Evolutionary conservation across 2,113 vertebrate species (phyloP).

Genomic region (Haemorhous mexicanus): DNA sequence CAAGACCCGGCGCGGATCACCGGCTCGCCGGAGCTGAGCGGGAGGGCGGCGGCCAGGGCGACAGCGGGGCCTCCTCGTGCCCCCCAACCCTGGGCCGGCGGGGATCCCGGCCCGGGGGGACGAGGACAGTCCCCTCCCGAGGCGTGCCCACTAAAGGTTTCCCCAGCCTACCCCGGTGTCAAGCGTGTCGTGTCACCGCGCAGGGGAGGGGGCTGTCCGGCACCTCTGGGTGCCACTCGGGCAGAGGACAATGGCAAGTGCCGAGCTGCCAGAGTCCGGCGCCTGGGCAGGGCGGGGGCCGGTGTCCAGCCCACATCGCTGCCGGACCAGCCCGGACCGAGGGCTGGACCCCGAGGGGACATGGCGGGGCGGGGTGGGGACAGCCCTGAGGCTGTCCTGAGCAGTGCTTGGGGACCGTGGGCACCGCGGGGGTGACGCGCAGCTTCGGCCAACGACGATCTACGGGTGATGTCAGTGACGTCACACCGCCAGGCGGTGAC

Average conservation of each 20-base stretch:
- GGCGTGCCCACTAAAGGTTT: neutral
- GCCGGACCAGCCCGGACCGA: rapidly evolving
- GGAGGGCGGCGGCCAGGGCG: neutral
- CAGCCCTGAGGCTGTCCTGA: neutral
- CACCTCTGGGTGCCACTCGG: neutral
- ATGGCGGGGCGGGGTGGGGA: rapidly evolving
- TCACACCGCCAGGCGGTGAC: rapidly evolving
- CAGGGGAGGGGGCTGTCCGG: rapidly evolving
- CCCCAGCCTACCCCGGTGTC: neutral
- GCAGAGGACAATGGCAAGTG: rapidly evolving
- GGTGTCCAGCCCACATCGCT: rapidly evolving
- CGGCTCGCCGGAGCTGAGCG: neutral
- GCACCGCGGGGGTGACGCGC: neutral
- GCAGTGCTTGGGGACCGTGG: neutral
- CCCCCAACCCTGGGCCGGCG: rapidly evolving
- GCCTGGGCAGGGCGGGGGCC: neutral
- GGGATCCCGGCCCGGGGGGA: too few relatives aligned
- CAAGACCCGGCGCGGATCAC: rapidly evolving
- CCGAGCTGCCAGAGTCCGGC: neutral
- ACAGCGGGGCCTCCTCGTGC: neutral
- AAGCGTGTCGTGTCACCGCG: neutral
- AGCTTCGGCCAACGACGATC: neutral
- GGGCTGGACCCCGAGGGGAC: neutral
- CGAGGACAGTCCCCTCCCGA: neutral
- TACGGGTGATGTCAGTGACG: rapidly evolving